Conservation (phyloP, 1,140 invertebrate genomes). For the Oncopeltus fasciatus region DNA sequence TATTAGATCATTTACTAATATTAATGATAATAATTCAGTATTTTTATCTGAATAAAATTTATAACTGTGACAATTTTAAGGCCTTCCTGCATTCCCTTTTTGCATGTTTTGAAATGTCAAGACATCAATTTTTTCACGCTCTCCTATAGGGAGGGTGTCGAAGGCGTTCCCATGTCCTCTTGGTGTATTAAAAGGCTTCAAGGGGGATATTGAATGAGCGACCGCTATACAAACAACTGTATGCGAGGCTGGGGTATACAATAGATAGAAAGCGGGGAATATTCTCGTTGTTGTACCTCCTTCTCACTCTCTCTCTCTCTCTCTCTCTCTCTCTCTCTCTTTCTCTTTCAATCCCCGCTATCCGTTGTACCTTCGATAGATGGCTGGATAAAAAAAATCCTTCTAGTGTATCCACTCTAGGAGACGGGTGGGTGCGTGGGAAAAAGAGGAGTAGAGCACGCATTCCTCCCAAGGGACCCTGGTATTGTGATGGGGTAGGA, state of each 20-base stretch:
- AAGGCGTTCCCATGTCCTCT: slow-evolving; percentile 5
- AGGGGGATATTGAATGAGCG: slow-evolving; percentile 8
- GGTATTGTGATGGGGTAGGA: no score
- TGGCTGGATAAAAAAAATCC: background rate
- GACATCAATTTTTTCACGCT: slow-evolving; percentile 9
- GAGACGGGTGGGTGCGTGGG: background rate
- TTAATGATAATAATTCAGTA: no score
- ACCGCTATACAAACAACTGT: slow-evolving; percentile 8
- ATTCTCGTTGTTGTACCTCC: background rate
- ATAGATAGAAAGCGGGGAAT: slow-evolving; percentile 6
- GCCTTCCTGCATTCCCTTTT: slow-evolving; percentile 1
- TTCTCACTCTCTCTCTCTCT: no score
- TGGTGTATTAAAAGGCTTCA: no score
- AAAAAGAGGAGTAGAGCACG: slow-evolving; percentile 7
- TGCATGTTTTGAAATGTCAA: slow-evolving; percentile 2
- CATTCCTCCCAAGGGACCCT: background rate
- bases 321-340: no score
- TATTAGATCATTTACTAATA: no score
- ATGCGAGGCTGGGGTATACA: background rate
- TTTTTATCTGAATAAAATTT: no score
- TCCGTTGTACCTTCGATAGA: background rate
- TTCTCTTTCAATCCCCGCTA: no score
- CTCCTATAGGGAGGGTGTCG: slow-evolving; percentile 5
- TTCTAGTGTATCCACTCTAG: background rate
- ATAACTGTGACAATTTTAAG: no score